Conservation (phyloP, 1,140 invertebrate genomes). For the Lamellibrachia luymesi region DNA sequence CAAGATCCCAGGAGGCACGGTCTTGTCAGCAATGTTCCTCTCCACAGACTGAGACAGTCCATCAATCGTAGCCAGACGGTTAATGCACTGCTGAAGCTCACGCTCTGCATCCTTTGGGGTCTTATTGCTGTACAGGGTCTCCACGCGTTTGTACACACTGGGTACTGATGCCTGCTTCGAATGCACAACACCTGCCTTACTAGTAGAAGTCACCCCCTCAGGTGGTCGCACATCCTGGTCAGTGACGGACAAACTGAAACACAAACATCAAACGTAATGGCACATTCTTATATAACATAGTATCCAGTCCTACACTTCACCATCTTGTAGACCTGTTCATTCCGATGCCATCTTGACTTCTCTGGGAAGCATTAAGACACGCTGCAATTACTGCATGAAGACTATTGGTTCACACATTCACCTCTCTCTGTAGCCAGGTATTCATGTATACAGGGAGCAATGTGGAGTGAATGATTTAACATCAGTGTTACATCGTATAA, state of each 20-base stretch:
- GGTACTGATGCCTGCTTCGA: conserved; percentile 15
- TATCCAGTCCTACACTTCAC: too few species aligned
- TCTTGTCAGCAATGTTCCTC: neutral
- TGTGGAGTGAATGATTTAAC: too few species aligned
- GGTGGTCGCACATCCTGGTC: conserved; percentile 59
- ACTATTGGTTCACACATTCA: too few species aligned
- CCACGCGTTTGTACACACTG: conserved; percentile 9
- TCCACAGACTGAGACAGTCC: neutral
- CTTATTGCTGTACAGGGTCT: neutral
- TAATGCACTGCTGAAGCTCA: neutral
- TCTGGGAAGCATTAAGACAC: too few species aligned
- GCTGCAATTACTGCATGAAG: too few species aligned
- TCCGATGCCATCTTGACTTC: too few species aligned
- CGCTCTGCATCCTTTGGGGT: neutral
- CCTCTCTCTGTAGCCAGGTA: too few species aligned
- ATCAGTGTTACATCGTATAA: too few species aligned
- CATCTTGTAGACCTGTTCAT: too few species aligned
- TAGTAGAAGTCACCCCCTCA: conserved; percentile 57
- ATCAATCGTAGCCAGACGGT: neutral
- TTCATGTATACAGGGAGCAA: too few species aligned
- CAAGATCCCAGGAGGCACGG: neutral
- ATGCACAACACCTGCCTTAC: conserved; percentile 28
- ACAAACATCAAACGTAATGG: neutral
- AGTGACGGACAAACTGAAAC: neutral
- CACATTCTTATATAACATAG: too few species aligned